Conservation (phyloP, 2,888 invertebrate genomes). For the Psylliodes chrysocephalus region DNA sequence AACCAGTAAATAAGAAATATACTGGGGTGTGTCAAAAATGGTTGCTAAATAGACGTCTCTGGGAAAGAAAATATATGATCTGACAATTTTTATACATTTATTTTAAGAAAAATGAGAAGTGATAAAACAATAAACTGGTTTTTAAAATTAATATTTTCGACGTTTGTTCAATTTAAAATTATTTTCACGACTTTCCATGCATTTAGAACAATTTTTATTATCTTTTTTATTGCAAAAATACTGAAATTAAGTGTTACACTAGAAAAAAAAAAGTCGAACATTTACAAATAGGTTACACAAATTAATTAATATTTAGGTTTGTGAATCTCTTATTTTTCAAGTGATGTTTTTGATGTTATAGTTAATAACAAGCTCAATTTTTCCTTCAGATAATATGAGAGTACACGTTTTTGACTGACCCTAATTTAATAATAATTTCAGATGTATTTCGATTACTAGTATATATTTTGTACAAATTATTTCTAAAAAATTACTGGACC, state of each 20-base stretch:
- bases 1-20: constrained; percentile 33
- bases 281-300: no score
- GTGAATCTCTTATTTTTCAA: neutral
- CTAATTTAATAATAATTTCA: constrained; percentile 23
- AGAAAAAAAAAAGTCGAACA: no score
- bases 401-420: constrained; percentile 12
- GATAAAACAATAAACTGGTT: no score
- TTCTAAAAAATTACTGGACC: constrained; percentile 37
- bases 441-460: constrained; percentile 27
- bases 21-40: neutral
- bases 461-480: constrained; percentile 36
- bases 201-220: no score
- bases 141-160: no score
- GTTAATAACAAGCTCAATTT: constrained; percentile 16
- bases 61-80: neutral
- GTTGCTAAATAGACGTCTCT: neutral
- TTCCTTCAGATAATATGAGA: neutral
- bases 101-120: no score
- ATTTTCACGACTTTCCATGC: no score
- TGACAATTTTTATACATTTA: no score
- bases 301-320: neutral
- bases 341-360: neutral
- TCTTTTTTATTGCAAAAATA: no score
- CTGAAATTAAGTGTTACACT: no score
- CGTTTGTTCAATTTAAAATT: no score